Evolutionary conservation across 2,888 invertebrate species (phyloP).

Genomic region (Cephus runcator): DNA sequence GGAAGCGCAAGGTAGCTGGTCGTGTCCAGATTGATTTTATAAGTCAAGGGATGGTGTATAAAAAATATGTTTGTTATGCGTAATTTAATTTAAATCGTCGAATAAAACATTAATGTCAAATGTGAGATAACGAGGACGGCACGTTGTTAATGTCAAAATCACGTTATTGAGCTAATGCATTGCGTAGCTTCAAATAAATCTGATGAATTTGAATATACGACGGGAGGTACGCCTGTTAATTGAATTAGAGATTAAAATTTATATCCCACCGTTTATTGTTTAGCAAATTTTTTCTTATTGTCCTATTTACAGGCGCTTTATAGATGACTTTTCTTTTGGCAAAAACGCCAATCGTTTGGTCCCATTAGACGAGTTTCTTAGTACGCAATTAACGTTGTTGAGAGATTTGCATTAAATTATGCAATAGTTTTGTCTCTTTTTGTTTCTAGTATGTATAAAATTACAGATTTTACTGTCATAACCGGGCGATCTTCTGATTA

Average conservation of each 20-base stretch:
- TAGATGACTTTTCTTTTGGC: too few species aligned
- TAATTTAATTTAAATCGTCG: conserved; percentile 56
- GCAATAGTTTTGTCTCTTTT: too few species aligned
- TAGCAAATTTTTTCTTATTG: too few species aligned
- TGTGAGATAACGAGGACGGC: neutral
- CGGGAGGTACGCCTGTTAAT: conserved; percentile 33
- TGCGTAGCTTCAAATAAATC: too few species aligned
- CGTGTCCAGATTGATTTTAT: conserved; percentile 38
- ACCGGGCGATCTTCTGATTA: neutral
- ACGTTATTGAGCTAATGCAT: neutral
- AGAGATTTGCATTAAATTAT: too few species aligned
- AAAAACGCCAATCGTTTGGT: too few species aligned
- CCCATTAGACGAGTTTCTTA: too few species aligned
- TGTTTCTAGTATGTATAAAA: too few species aligned
- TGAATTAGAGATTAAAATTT: conserved; percentile 39
- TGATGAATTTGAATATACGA: too few species aligned
- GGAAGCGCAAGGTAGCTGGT: conserved; percentile 39
- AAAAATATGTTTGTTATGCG: conserved; percentile 49
- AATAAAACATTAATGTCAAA: conserved; percentile 38
- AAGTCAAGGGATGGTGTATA: conserved; percentile 32
- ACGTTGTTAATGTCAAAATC: neutral
- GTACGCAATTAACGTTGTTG: too few species aligned
- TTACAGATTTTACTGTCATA: too few species aligned
- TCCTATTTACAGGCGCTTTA: too few species aligned
- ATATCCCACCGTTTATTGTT: conserved; percentile 26